Evolutionary conservation across 1,140 invertebrate genomes (phyloP), one percentile per base, ranked within the genome.

Genomic region (Chironomus striatipennis): DNA sequence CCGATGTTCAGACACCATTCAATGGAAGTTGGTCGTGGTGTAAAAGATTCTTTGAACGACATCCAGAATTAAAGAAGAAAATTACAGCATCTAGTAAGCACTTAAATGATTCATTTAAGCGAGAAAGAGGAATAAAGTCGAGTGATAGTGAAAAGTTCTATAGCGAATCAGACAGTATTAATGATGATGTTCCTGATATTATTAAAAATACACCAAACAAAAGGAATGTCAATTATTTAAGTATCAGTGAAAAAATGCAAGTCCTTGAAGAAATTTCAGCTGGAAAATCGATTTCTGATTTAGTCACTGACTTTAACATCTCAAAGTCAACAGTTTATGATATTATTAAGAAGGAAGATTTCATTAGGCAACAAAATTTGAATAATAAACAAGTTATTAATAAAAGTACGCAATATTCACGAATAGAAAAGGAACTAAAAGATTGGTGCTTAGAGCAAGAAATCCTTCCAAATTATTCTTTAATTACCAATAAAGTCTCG

Each of bases 271-370:
- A 70, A 18, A 4, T 70, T 18, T 10, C 1, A 1, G 18, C 4
- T 20, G 65, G 65, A 21, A 17, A 20, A 1, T 18, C 0, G 1
- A 7, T 70, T 20, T 6, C n/a, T 0, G 10, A 7, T 10, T 9
- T 70, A 18, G 18, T 12, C 8, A 5, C n/a, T 20, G 9, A 12
- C n/a, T 21, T 9, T 4, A 10, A 17, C 18, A 21, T 70, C 7
- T 70, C 65, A 20, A 70, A 70, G 10, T 70, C 65, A 21, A 70
- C 65, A 8, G 18, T 70, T 3, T 70, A 70, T 70, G 65, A 70
- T 7, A 70, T 70, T 5, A 20, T 70, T 9, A 70, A 18, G 18
- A 15, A 17, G 9, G 15, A 21, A 8, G 18, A 70, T 7, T 17
- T 20, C 8, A 10, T 70, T 20, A 17, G 65, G 9, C 17, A 70